Evolutionary conservation across 2,113 vertebrate genomes (phyloP).

Genomic region (Xenopus tropicalis): UCB_Xtro_10.0 CM004449.2:63179501-63180000

Average conservation of each 20-base stretch:
- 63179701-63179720: slow-evolving; percentile 12
- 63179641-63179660: slow-evolving; percentile 3
- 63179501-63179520: too few species aligned
- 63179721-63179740: slow-evolving; percentile 7
- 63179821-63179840: too few species aligned
- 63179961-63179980: too few species aligned
- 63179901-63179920: too few species aligned
- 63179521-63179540: too few species aligned
- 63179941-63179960: too few species aligned
- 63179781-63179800: background rate
- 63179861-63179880: too few species aligned
- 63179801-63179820: too few species aligned
- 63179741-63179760: background rate
- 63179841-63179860: too few species aligned
- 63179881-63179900: too few species aligned
- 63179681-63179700: slow-evolving; percentile 13
- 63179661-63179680: slow-evolving; percentile 21
- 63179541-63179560: background rate
- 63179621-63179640: slow-evolving; percentile 7
- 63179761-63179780: background rate
- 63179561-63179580: slow-evolving; percentile 9
- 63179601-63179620: background rate
- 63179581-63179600: slow-evolving; percentile 19
- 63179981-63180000: too few species aligned
- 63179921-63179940: too few species aligned